These are phyloP conservation scores for Myotis myotis DNA, from an alignment of 2,797 vertebrate genomes.

Conservation along the genomic window DNA sequence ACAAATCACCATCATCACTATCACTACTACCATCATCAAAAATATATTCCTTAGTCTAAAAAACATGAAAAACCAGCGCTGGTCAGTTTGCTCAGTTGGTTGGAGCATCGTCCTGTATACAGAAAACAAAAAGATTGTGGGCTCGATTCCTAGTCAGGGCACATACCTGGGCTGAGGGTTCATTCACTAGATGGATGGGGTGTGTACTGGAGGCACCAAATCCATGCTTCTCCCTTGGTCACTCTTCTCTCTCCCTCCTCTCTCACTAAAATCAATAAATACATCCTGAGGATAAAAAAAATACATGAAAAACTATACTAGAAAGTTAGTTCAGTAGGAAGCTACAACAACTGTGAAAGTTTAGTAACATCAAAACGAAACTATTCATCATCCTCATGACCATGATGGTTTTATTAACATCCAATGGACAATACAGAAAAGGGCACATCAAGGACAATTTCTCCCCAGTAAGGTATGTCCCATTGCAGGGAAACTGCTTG, in stretches of 20 bases:
- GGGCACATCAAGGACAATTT: background rate
- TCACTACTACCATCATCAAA: background rate
- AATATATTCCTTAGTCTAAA: constrained; percentile 38
- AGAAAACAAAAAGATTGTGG: no score
- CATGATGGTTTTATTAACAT: background rate
- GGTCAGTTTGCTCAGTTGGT: background rate
- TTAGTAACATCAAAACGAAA: constrained; percentile 58
- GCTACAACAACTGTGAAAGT: background rate
- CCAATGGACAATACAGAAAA: background rate
- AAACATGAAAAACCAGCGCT: background rate
- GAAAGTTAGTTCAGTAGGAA: constrained; percentile 23
- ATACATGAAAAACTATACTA: constrained; percentile 37
- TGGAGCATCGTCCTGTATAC: background rate
- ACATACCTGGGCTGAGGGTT: background rate
- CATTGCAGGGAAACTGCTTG: background rate
- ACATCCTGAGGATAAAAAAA: background rate
- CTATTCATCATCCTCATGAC: background rate
- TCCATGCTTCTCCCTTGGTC: background rate
- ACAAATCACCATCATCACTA: background rate
- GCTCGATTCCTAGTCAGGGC: background rate
- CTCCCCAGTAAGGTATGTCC: background rate
- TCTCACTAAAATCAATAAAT: background rate
- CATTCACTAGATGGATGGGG: no score
- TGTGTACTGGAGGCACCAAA: background rate
- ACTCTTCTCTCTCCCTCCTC: background rate